Conservation (phyloP, 1,140 invertebrate genomes). For the Archivesica marissinica region DNA sequence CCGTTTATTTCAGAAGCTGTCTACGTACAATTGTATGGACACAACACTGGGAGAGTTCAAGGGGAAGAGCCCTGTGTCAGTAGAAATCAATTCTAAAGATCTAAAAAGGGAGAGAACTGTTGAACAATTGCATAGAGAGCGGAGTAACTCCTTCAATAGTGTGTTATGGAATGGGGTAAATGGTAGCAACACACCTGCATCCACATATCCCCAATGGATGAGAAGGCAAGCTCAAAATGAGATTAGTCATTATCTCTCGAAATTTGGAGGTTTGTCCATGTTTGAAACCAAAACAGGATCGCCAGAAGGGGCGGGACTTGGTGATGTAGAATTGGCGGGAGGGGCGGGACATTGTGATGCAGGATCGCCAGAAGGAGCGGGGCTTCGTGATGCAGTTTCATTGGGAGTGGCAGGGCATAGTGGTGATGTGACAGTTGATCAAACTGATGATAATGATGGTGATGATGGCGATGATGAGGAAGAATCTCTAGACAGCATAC, state of each 20-base stretch:
- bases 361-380: not conserved
- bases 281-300: not conserved
- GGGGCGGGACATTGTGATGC: not conserved
- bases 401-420: not conserved
- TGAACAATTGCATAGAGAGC: not conserved
- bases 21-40: too few relatives aligned
- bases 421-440: not conserved
- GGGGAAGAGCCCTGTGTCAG: too few relatives aligned
- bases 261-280: slow-evolving; percentile 6
- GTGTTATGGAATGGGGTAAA: not conserved
- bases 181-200: not conserved
- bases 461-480: slow-evolving; percentile 42
- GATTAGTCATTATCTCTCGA: not conserved
- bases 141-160: not conserved
- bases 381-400: not conserved
- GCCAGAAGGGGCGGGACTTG: too few relatives aligned
- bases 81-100: not conserved
- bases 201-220: not conserved
- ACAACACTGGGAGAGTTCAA: too few relatives aligned
- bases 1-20: too few relatives aligned
- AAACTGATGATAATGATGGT: slow-evolving; percentile 31
- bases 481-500: slow-evolving; percentile 38
- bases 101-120: not conserved
- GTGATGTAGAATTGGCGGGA: not conserved
- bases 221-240: not conserved